Percentiles rank a stretch among this genome's conserved stretches.
These are phyloP conservation scores for Nibea albiflora DNA, from an alignment of 2,113 vertebrate species.

Conservation along the genomic window DNA sequence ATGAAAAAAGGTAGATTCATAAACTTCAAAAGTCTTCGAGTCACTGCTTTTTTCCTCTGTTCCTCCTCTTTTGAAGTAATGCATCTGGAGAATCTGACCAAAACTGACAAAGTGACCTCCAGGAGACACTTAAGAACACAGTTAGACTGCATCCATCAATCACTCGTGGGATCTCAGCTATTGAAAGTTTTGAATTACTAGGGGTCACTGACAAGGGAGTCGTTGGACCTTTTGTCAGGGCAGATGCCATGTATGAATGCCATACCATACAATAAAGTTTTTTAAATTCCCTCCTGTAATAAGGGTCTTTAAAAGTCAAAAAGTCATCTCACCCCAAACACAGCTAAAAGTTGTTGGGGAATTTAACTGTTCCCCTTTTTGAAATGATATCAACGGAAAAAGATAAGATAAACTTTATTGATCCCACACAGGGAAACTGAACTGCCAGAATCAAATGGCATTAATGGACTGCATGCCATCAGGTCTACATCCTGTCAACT, in stretches of 20 bases:
- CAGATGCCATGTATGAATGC: not conserved
- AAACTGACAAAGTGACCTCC: not conserved
- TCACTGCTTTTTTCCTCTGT: not conserved
- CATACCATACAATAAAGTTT: not conserved
- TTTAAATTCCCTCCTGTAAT: not conserved
- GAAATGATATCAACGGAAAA: not conserved
- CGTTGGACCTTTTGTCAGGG: not conserved
- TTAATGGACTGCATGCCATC: not conserved
- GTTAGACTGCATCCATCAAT: not conserved
- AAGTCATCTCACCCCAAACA: not conserved
- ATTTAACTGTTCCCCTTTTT: not conserved
- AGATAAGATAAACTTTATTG: not conserved
- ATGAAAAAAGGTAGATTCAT: conserved; percentile 23
- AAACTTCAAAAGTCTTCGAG: conserved; percentile 13
- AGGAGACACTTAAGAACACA: not conserved
- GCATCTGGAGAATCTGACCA: not conserved
- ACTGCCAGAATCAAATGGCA: not conserved
- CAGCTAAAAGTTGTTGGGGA: not conserved
- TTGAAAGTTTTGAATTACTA: not conserved
- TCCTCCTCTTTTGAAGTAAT: not conserved
- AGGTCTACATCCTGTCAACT: not conserved
- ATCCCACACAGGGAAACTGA: not conserved
- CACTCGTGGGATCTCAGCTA: not conserved
- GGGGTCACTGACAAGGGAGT: not conserved
- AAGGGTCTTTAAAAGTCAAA: not conserved